Evolutionary conservation across 2,888 invertebrate species (phyloP), one percentile per base, ranked within the genome.

Genomic region (Drosophila rellima): DNA sequence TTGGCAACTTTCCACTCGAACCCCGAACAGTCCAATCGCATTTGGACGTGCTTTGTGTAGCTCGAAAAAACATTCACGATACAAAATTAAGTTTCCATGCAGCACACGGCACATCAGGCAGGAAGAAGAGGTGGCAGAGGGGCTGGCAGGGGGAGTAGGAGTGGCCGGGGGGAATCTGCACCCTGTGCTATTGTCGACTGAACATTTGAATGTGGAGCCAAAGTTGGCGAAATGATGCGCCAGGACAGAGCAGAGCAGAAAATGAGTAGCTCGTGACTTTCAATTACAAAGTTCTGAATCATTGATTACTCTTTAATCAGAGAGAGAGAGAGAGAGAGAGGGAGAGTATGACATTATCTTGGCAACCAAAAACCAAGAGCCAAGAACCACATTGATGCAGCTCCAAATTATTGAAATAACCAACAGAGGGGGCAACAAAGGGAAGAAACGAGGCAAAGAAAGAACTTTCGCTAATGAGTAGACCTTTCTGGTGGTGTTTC

Each of bases 21-120:
- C 56, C n/a, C 18, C 10, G 37, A 45, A 35, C 66, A 56, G 67
- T 64, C 59, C 31, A 63, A 70, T 69, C 55, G 63, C 44, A 70
- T 62, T 64, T 70, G 74, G 55, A 78, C 80, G 80, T 80, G 78
- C 70, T 61, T 74, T 75, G 75, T 80, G 66, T 48, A 66, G 64
- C 73, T 66, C 17, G 60, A 29, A 61, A 67, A 64, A 64, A 66
- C 76, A 74, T 69, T 70, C 59, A 65, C 72, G 74, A 69, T 74
- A 79, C 72, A 73, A 74, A 81, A 79, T 81, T 77, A 79, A 81
- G 74, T 81, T 81, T 74, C 68, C 69, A 67, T 65, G 64, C 61
- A 40, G 55, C 50, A n/a, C 59, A 45, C 54, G 55, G 33, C 55
- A 59, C 70, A 66, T 40, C 47, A 35, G 55, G n/a, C n/a, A n/a